Base-by-base conservation (phyloP, 2,888 invertebrate species). In the Chrysolina oricalcia region DNA sequence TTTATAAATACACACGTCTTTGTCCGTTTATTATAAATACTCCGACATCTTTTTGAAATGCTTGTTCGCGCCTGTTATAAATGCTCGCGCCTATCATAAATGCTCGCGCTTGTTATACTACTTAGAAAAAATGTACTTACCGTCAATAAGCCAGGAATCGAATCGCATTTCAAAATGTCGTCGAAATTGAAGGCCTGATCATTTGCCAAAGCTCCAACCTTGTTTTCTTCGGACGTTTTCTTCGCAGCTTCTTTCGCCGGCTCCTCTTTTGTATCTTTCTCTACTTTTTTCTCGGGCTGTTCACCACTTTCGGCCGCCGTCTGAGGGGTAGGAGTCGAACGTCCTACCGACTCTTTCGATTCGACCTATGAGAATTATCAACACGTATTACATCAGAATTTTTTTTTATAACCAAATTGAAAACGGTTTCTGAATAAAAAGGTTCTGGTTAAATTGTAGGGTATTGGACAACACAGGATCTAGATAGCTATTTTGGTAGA, bases 141-240 rank as follows among this genome's bases (percentile, higher is more conserved):
- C 81, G 94, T 91, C 35, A 95, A 89, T 67, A 94, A 90, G 68
- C 93, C 94, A 62, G 94, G 93, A 83, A 96, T 92, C 75, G 92
- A 90, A 85, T 96, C 96, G 83, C 94, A 92, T 85, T 95, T 95
- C 80, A 97, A 92, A 86, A 97, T 95, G 81, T 95, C 96, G 84
- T 97, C 96, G 78, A 97, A 92, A 89, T 95, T 96, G 87, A 96
- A 95, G 91, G 13, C 76, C 43, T 84, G 81, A n/a, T 83, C 84
- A 66, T 78, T 79, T 72, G 48, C 69, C n/a, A 75, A 43, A 13
- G 72, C 21, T 27, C 72, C 72, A 43, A 59, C 67, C 17, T 68
- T 77, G n/a, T 66, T 19, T 21, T 65, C 72, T 41, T 81, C 81
- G 13, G 64, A 78, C 46, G 77, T 46, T 70, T 77, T 78, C 48